phyloP scores from a whole-genome alignment of 2,113 vertebrate species.

The Pandion haliaetus region DNA sequence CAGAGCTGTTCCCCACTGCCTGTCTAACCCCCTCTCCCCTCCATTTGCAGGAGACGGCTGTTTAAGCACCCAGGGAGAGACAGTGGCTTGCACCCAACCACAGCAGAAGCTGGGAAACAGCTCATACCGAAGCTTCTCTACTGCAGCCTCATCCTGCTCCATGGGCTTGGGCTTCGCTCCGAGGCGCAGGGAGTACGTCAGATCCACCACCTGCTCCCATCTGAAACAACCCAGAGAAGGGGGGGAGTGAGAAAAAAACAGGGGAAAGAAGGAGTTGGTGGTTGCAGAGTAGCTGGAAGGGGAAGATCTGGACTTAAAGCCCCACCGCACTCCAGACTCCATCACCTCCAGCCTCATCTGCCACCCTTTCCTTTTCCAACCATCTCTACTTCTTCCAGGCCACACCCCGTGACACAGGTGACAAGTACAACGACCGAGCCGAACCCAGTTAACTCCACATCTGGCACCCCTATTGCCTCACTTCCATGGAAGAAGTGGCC shows the following conservation, averaged over 20 bases:
- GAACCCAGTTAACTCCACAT: not conserved
- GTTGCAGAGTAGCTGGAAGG: not conserved
- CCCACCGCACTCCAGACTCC: not conserved
- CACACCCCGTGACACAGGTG: not conserved
- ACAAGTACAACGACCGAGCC: not conserved
- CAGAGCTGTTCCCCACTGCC: not conserved
- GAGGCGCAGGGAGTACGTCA: constrained; percentile 85
- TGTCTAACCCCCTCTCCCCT: not conserved
- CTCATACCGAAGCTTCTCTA: constrained; percentile 89
- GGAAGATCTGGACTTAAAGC: not conserved
- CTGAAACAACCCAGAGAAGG: constrained; percentile 55
- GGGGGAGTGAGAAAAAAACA: not conserved
- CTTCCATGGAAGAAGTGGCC: not conserved
- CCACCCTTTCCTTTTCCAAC: not conserved
- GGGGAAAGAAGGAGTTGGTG: not conserved
- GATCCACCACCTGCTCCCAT: constrained; percentile 95
- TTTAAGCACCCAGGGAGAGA: not conserved
- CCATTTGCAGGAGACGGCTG: accelerated
- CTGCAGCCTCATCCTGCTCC: constrained; percentile 80
- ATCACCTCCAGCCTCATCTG: not conserved
- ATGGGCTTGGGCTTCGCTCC: constrained; percentile 84
- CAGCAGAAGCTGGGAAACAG: not conserved
- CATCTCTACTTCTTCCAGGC: not conserved
- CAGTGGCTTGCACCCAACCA: not conserved
- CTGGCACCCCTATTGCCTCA: not conserved